Base-by-base conservation (phyloP, 2,797 vertebrate genomes). In the Aphelocoma californica region DNA sequence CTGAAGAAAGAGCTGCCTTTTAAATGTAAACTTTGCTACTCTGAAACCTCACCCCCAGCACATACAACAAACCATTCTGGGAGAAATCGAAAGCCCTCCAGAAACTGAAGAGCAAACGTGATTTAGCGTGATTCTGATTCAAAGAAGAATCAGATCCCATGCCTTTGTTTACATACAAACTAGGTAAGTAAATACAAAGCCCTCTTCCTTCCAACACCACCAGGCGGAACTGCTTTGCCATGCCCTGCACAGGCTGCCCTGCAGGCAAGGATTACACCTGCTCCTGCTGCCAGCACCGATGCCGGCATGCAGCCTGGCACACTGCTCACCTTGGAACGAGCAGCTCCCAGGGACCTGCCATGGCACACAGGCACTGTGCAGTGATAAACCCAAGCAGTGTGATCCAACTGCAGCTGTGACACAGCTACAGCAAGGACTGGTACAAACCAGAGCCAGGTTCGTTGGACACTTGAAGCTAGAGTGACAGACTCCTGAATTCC, bases 381-480 rank as follows among this genome's bases (percentile, higher is more conserved):
- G 4, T 0, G 14, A 38, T 14, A 29, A 47, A 40, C 42, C 17
- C n/a, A 3, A 40, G n/a, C 1, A 21, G 12, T 0, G 7, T 0
- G 20, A 73, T 5, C 31, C 86, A 64, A 1, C 40, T 8, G 19
- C 54, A 9, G 69, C 48, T 3, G 10, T 1, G 29, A 62, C 6
- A 17, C 65, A 47, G 48, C 69, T 14, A 23, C 34, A 1, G 56
- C n/a, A 23, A 16, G 58, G 5, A 32, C 0, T 2, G 8, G 15
- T 5, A 38, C 1, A 1, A 42, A 28, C 32, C 16, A 1, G 32
- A 62, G 77, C 72, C 58, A 23, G 25, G 12, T 2, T 31, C 7
- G 2, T 3, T 9, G 12, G 14, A 14, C 18, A 9, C 28, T 5
- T 7, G 29, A 10, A 81, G 56, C 40, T 4, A 10, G 31, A 92